These are phyloP conservation scores for Adelosebastes latens DNA, from an alignment of 2,797 vertebrate genomes.

Conservation along the genomic window DNA sequence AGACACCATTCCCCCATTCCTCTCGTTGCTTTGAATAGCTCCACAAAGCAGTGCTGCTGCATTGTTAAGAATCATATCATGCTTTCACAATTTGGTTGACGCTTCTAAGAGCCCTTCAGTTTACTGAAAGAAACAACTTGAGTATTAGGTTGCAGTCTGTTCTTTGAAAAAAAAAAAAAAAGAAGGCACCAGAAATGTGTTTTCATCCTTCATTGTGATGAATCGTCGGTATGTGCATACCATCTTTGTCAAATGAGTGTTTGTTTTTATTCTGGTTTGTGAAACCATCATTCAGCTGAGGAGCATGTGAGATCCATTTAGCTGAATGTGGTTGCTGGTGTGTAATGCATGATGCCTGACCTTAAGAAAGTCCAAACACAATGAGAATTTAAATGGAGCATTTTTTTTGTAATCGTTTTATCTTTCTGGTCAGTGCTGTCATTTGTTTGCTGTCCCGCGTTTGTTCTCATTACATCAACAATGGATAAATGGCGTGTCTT, in stretches of 20 bases:
- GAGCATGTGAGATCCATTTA: slow-evolving; percentile 20
- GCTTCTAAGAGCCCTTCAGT: slow-evolving; percentile 8
- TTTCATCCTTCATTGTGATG: background rate
- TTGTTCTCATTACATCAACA: slow-evolving; percentile 38
- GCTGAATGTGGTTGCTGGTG: slow-evolving; percentile 13
- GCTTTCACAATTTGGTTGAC: slow-evolving; percentile 22
- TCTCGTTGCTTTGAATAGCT: slow-evolving; percentile 14
- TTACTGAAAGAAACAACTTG: background rate
- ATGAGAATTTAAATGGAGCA: slow-evolving; percentile 13
- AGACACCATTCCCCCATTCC: slow-evolving; percentile 6
- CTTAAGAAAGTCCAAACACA: slow-evolving; percentile 33
- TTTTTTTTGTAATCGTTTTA: slow-evolving; percentile 15
- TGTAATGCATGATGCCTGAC: slow-evolving; percentile 22
- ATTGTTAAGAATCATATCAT: slow-evolving; percentile 11
- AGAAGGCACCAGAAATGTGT: background rate
- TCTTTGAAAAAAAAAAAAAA: slow-evolving; percentile 12
- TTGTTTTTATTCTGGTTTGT: slow-evolving; percentile 24
- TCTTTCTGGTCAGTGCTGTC: slow-evolving; percentile 25
- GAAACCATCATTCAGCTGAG: slow-evolving; percentile 13
- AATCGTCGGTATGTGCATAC: slow-evolving; percentile 16
- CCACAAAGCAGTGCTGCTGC: slow-evolving; percentile 1
- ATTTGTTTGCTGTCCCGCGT: slow-evolving; percentile 38
- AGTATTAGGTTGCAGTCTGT: background rate
- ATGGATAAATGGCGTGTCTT: slow-evolving; percentile 26
- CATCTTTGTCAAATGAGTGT: background rate